Percentiles rank a stretch among this genome's conserved stretches.
phyloP scores from a whole-genome alignment of 2,797 vertebrate species.

The Choloepus didactylus region DNA sequence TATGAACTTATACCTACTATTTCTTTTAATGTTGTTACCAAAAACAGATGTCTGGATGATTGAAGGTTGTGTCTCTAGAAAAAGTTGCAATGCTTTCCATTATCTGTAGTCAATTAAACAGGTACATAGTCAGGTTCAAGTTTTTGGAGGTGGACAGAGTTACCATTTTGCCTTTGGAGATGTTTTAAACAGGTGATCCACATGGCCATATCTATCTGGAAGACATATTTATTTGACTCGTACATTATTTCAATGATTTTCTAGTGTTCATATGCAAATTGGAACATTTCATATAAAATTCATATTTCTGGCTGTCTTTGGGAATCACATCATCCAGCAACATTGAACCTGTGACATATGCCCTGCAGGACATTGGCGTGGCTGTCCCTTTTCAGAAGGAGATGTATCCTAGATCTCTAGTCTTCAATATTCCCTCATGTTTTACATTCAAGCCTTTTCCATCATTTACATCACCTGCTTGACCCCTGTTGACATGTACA shows the following conservation, averaged over 20 bases:
- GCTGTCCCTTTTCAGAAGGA: neutral
- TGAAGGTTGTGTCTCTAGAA: neutral
- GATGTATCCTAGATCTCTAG: neutral
- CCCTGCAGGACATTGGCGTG: neutral
- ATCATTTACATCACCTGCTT: neutral
- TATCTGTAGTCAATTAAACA: neutral
- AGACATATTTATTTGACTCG: slow-evolving; percentile 24
- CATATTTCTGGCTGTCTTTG: slow-evolving; percentile 19
- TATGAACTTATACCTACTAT: neutral
- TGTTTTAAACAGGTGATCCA: neutral
- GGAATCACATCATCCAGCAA: neutral
- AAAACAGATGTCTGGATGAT: neutral
- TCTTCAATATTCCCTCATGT: neutral
- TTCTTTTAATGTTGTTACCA: neutral
- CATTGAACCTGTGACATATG: neutral
- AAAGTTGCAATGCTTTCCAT: neutral
- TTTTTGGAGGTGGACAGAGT: neutral
- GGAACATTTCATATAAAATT: slow-evolving; percentile 6
- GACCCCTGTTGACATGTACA: neutral
- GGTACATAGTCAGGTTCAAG: neutral
- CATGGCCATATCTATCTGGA: neutral
- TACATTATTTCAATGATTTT: slow-evolving; percentile 24
- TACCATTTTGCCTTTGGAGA: neutral
- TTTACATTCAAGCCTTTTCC: neutral
- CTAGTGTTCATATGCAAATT: neutral